Evolutionary conservation across 2,888 invertebrate species (phyloP).

Genomic region (Kryphioiulus occultus): DNA sequence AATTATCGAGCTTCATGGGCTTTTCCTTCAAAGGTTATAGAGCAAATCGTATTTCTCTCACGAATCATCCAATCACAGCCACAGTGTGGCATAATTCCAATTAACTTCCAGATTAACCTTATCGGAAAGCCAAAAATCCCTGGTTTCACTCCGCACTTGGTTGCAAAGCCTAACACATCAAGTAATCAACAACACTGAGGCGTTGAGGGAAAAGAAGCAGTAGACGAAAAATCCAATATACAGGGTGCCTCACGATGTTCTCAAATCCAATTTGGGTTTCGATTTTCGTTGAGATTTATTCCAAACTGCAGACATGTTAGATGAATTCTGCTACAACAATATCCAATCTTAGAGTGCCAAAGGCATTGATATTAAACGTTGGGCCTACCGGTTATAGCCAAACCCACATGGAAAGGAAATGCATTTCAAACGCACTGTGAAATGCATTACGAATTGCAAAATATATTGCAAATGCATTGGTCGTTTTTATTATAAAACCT

Average conservation of each 20-base stretch:
- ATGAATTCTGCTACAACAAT: background rate
- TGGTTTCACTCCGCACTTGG: background rate
- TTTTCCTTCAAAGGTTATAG: background rate
- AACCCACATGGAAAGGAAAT: too few relatives aligned
- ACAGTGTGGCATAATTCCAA: background rate
- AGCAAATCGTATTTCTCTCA: background rate
- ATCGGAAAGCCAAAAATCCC: background rate
- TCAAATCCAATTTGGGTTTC: too few relatives aligned
- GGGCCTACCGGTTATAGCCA: background rate
- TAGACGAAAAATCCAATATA: background rate
- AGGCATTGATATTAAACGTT: background rate
- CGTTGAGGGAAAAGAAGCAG: background rate
- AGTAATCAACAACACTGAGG: background rate
- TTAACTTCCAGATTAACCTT: background rate
- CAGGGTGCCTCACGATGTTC: background rate
- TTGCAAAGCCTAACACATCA: background rate
- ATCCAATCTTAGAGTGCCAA: background rate
- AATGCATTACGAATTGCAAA: too few relatives aligned
- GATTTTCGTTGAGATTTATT: too few relatives aligned
- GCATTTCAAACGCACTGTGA: too few relatives aligned
- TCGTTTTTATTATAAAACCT: too few relatives aligned
- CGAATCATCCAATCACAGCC: background rate
- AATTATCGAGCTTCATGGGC: background rate
- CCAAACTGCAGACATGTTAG: too few relatives aligned
- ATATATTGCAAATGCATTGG: too few relatives aligned